Conservation (phyloP, 2,113 vertebrate genomes). For the Pelecanoides urinatrix region DNA sequence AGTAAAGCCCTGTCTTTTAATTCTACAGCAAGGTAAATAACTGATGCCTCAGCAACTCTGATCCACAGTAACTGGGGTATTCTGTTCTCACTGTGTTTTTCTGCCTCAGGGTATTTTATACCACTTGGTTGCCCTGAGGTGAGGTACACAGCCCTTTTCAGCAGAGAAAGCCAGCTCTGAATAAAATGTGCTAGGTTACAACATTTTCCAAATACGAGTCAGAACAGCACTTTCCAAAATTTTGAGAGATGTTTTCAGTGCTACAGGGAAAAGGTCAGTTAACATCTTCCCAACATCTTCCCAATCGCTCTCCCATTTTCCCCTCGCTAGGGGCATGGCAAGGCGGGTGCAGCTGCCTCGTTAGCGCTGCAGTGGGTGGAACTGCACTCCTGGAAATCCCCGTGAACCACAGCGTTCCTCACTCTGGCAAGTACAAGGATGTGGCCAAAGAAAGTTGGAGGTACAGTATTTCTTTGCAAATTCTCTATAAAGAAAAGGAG, state of each 20-base stretch:
- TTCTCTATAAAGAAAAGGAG: not conserved
- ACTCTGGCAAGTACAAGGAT: not conserved
- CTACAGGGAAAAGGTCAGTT: not conserved
- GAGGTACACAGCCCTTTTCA: not conserved
- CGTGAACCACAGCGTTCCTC: not conserved
- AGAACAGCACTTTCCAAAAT: not conserved
- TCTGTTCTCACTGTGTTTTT: not conserved
- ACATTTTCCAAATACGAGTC: not conserved
- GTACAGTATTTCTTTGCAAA: not conserved
- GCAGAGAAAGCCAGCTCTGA: not conserved
- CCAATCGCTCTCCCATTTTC: not conserved
- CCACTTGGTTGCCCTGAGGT: not conserved
- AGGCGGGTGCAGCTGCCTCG: not conserved
- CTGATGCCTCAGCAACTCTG: not conserved
- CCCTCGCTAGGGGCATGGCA: not conserved
- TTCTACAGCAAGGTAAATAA: not conserved
- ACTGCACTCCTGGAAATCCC: not conserved
- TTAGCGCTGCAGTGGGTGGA: not conserved
- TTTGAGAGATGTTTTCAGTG: not conserved
- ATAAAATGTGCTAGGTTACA: not conserved
- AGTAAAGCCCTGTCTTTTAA: not conserved
- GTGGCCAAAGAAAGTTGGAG: not conserved
- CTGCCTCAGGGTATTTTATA: not conserved
- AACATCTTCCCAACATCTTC: not conserved
- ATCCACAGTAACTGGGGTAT: not conserved